Base-by-base conservation (phyloP, 2,113 vertebrate genomes). In the Melanerpes aurifrons region DNA sequence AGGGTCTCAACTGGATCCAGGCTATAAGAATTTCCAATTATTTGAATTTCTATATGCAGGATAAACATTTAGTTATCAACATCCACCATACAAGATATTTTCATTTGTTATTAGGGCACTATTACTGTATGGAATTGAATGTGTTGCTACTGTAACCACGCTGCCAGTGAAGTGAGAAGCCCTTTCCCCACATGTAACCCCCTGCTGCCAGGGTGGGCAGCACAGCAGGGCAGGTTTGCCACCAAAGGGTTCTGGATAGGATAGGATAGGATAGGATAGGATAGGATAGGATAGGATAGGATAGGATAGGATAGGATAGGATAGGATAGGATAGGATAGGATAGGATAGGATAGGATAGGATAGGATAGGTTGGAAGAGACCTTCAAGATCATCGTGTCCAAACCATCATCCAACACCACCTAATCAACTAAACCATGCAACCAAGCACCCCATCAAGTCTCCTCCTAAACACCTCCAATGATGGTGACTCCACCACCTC, bases 61-160 rank as follows among this genome's bases (percentile, higher is more conserved):
- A 97, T 97, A 97, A 98, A 92, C 95, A 92, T 96, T 97, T 97
- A 97, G 93, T 97, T 98, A 97, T 97, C 97, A 98, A 96, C 96
- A 97, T 86, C 88, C 85, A 91, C 95, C 90, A 96, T 93, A 93
- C 98, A 97, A 95, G 78, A 82, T 86, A 97, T 89, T 97, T 97
- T 96, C 7, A 4, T 93, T 93, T 96, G 93, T 96, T 97, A 97
- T 97, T 97, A 97, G 95, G 88, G 94, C 40, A 62, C 95, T 92
- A 80, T 96, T 96, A 96, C 96, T 80, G 40, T 11, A 87, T 93
- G 91, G 93, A 97, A 97, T 92, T 90, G 86, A 96, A 93, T 45
- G 71, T 3, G 3, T 17, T 85, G 90, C 90, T 28, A 40, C 89
- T 67, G 77, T 45, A 22, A 85, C 59, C 43, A 14, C 5, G 9